These are phyloP conservation scores for Cotesia vestalis DNA, from an alignment of 1,140 invertebrate species.

Conservation along the genomic window DNA sequence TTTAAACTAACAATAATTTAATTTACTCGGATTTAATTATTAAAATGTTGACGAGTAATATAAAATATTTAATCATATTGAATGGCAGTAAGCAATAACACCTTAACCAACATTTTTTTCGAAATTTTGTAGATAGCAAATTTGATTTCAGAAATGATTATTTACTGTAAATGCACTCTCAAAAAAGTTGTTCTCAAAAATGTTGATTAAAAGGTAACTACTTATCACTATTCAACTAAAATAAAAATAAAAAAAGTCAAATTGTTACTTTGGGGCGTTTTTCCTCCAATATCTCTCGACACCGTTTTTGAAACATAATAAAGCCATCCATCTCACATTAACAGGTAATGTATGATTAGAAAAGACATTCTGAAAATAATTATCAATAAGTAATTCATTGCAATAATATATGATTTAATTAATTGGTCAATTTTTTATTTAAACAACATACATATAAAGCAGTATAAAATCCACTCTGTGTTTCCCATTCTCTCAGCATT, in stretches of 20 bases:
- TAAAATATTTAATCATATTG: too few relatives aligned
- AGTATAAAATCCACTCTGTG: slow-evolving; percentile 86
- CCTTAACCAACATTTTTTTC: too few relatives aligned
- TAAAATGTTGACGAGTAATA: too few relatives aligned
- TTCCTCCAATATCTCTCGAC: slow-evolving; percentile 94
- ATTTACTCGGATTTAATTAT: too few relatives aligned
- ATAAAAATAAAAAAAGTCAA: background rate
- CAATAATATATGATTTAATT: background rate
- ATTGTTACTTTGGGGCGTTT: slow-evolving; percentile 78
- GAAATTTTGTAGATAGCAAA: too few relatives aligned
- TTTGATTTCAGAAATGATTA: too few relatives aligned
- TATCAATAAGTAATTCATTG: slow-evolving; percentile 36
- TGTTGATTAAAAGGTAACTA: too few relatives aligned
- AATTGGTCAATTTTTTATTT: background rate
- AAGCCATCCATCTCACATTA: slow-evolving; percentile 90
- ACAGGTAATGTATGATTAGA: slow-evolving; percentile 82
- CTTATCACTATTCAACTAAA: too few relatives aligned
- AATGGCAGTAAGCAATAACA: too few relatives aligned
- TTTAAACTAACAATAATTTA: too few relatives aligned
- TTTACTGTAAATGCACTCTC: too few relatives aligned
- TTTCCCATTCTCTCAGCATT: slow-evolving; percentile 88
- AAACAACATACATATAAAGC: slow-evolving; percentile 75
- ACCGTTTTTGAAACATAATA: slow-evolving; percentile 94
- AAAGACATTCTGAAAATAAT: slow-evolving; percentile 78
- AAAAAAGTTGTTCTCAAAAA: too few relatives aligned